phyloP scores from a whole-genome alignment of 2,888 invertebrate species.

The Hydriomena furcata region DNA sequence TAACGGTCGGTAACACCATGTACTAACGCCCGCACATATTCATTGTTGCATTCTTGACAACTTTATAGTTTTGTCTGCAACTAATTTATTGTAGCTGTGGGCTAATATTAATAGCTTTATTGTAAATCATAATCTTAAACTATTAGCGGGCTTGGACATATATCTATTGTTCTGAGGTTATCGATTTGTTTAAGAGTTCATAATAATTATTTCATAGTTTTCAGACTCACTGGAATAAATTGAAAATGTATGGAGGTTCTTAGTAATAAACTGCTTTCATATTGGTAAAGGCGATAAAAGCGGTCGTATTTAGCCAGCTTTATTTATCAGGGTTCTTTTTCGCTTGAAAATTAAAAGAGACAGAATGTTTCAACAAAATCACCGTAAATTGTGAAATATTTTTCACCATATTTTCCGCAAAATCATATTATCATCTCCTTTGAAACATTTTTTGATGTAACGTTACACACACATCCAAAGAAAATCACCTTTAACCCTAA shows the following conservation, averaged over 20 bases:
- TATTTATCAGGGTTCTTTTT: too few species aligned
- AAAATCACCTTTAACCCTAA: slow-evolving; percentile 77
- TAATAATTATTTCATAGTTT: too few species aligned
- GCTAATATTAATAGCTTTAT: slow-evolving; percentile 33
- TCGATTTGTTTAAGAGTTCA: too few species aligned
- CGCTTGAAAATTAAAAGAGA: too few species aligned
- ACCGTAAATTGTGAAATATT: background rate
- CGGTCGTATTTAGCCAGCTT: too few species aligned
- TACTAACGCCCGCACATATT: slow-evolving; percentile 56
- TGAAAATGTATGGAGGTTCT: too few species aligned
- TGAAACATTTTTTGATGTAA: slow-evolving; percentile 45
- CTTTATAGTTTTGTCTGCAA: slow-evolving; percentile 49
- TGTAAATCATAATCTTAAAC: slow-evolving; percentile 24
- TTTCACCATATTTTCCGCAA: slow-evolving; percentile 7
- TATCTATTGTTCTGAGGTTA: slow-evolving; percentile 10
- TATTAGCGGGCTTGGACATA: slow-evolving; percentile 15
- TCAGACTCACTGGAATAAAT: too few species aligned
- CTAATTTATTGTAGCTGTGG: slow-evolving; percentile 27
- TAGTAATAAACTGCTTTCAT: too few species aligned
- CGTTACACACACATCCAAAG: slow-evolving; percentile 48
- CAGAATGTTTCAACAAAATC: background rate
- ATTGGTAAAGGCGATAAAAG: too few species aligned
- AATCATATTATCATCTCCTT: slow-evolving; percentile 36
- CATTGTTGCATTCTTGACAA: slow-evolving; percentile 60
- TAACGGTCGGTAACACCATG: slow-evolving; percentile 60